Evolutionary conservation across 2,113 vertebrate genomes (phyloP).

Genomic region (Aleadryas rufinucha): DNA sequence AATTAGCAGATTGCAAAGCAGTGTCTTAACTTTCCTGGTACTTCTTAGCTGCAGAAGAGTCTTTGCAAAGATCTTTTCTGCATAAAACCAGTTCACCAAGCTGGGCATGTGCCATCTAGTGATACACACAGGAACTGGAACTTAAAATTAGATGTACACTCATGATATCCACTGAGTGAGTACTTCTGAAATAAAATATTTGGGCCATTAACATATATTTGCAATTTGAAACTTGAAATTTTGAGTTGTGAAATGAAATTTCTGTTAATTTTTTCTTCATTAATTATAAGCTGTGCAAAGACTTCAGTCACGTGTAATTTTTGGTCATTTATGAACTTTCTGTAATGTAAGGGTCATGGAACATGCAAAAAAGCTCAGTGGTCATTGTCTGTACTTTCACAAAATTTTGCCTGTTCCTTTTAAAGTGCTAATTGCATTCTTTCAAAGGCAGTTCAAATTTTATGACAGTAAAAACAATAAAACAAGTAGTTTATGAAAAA

Average conservation of each 20-base stretch:
- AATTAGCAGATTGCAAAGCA: conserved; percentile 9
- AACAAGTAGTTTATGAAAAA: background rate
- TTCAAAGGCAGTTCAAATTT: background rate
- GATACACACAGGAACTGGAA: background rate
- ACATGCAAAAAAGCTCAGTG: background rate
- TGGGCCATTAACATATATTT: background rate
- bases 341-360: background rate
- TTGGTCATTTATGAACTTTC: background rate
- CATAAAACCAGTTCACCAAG: background rate
- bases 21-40: background rate
- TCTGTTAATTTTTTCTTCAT: background rate
- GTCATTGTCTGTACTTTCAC: background rate
- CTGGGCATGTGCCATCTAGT: background rate
- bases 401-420: background rate
- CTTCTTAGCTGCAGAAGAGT: background rate
- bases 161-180: no score
- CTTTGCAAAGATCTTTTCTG: background rate
- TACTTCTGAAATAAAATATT: background rate
- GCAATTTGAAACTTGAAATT: no score
- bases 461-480: background rate
- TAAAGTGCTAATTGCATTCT: background rate
- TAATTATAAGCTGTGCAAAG: background rate
- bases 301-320: background rate
- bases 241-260: background rate
- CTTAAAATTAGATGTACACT: no score